A percentile compares a stretch with the other conserved stretches of the same genome.
phyloP scores from a whole-genome alignment of 2,113 vertebrate genomes.

The Macaca nemestrina region DNA sequence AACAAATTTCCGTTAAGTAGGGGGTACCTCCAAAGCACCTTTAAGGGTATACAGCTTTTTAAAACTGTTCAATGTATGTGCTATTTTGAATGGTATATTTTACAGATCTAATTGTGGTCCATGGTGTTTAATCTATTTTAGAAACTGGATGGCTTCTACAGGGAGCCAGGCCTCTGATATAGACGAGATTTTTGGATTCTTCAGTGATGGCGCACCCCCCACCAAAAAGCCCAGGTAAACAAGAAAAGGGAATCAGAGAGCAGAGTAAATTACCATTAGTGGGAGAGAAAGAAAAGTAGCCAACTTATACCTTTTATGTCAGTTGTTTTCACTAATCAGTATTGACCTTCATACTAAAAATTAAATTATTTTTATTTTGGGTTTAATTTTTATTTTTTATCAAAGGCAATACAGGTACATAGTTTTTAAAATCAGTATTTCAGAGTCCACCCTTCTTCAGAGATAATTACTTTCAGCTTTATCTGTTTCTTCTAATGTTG shows the following conservation, averaged over 20 bases:
- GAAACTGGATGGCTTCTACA: slow-evolving; percentile 95
- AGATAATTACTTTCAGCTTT: neutral
- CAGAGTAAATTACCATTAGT: neutral
- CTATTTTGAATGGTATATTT: slow-evolving; percentile 48
- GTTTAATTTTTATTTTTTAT: slow-evolving; percentile 20
- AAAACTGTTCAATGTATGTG: slow-evolving; percentile 38
- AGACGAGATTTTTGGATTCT: slow-evolving; percentile 80
- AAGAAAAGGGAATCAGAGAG: neutral
- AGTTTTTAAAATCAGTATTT: slow-evolving; percentile 22
- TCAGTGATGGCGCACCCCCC: slow-evolving; percentile 90
- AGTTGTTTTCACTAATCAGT: neutral
- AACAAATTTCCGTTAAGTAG: slow-evolving; percentile 25
- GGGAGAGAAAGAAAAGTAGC: neutral
- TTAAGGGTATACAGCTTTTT: neutral
- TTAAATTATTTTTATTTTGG: slow-evolving; percentile 16
- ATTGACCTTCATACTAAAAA: neutral
- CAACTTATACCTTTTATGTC: neutral
- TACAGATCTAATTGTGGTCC: slow-evolving; percentile 68
- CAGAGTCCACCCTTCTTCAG: neutral
- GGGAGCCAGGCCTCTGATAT: slow-evolving; percentile 89
- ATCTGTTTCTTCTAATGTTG: neutral
- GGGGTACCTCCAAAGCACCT: neutral
- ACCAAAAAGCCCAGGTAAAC: slow-evolving; percentile 95
- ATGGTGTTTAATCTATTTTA: slow-evolving; percentile 78
- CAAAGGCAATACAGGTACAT: fast-evolving